phyloP scores from a whole-genome alignment of 2,797 vertebrate genomes.

The Esox lucius region DNA sequence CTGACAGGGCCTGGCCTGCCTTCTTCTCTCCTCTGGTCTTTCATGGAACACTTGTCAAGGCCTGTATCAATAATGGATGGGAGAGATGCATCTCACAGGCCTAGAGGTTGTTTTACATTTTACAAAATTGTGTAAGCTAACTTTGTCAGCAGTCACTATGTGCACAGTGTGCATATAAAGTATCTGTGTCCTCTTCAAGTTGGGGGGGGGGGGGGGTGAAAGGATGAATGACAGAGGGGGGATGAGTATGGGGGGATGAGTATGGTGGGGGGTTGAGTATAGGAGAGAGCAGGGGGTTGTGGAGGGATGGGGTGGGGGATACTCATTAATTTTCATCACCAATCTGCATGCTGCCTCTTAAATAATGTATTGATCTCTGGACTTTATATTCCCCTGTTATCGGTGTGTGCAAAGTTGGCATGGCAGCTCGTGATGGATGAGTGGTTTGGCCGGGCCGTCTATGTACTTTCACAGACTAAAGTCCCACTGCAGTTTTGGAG shows the following conservation, averaged over 20 bases:
- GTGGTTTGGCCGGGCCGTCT: constrained; percentile 47
- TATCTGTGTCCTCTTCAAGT: background rate
- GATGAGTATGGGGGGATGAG: background rate
- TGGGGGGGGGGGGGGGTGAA: no score
- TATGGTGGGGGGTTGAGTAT: background rate
- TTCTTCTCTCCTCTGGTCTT: constrained; percentile 33
- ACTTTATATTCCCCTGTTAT: constrained; percentile 59
- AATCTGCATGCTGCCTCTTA: constrained; percentile 78
- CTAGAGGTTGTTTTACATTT: background rate
- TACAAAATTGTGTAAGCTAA: background rate
- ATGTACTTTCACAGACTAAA: constrained; percentile 42
- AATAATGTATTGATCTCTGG: constrained; percentile 79
- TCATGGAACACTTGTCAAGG: constrained; percentile 72
- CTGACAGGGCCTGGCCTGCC: background rate
- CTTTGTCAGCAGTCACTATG: background rate
- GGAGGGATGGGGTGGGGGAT: background rate
- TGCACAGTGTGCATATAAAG: background rate
- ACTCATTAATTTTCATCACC: constrained; percentile 45
- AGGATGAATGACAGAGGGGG: background rate
- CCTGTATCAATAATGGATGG: constrained; percentile 80
- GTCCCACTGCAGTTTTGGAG: constrained; percentile 27
- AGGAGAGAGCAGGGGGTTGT: background rate
- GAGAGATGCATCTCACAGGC: background rate
- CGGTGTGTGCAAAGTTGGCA: constrained; percentile 41
- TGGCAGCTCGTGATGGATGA: constrained; percentile 64